Evolutionary conservation across 2,113 vertebrate species (phyloP).

Genomic region (Brachirus orientalis): DNA sequence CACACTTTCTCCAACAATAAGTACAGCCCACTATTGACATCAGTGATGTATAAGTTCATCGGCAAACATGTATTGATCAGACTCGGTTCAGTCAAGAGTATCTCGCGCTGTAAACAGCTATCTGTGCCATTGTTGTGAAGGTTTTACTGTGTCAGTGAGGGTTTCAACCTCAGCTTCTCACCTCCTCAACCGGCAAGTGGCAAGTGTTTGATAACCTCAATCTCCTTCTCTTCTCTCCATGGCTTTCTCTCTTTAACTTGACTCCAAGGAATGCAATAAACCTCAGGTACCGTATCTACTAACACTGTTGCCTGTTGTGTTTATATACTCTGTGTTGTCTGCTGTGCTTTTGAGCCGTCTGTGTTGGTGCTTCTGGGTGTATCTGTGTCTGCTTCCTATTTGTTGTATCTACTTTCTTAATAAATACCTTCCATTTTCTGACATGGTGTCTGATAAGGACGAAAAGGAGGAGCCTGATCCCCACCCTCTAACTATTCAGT

Average conservation of each 20-base stretch:
- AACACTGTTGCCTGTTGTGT: conserved; percentile 66
- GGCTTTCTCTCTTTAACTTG: conserved; percentile 92
- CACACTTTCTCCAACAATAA: no score
- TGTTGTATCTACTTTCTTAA: conserved; percentile 43
- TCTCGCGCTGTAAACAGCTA: no score
- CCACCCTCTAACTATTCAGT: conserved; percentile 15
- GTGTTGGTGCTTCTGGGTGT: conserved; percentile 46
- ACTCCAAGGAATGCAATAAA: conserved; percentile 97
- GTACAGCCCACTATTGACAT: no score
- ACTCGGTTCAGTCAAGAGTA: no score
- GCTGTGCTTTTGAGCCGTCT: conserved; percentile 15
- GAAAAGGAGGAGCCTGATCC: not conserved
- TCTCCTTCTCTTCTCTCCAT: conserved; percentile 90
- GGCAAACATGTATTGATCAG: no score
- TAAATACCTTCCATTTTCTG: conserved; percentile 45
- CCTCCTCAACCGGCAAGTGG: not conserved
- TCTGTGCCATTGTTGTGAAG: no score
- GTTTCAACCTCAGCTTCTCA: no score
- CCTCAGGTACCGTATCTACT: conserved; percentile 93
- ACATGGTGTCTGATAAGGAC: conserved; percentile 13
- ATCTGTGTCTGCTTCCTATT: conserved; percentile 30
- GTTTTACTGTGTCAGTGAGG: no score
- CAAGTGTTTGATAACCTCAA: conserved; percentile 86
- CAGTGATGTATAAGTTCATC: no score
- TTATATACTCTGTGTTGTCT: conserved; percentile 59